These are phyloP conservation scores for Myanophis thanlyinensis DNA, from an alignment of 2,113 vertebrate genomes.

Conservation along the genomic window DNA sequence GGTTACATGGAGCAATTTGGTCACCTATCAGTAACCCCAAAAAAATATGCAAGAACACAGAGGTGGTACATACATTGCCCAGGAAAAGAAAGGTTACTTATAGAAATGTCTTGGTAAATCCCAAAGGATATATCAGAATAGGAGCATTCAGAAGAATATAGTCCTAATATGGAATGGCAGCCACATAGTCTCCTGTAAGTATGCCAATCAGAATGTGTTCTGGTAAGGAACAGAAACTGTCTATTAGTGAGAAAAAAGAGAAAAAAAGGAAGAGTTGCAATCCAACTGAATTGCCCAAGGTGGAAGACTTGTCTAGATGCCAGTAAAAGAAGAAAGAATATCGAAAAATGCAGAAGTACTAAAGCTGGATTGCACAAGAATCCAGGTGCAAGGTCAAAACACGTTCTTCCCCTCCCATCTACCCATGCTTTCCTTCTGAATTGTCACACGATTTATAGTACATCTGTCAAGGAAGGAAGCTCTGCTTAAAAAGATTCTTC, in stretches of 20 bases:
- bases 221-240: neutral
- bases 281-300: neutral
- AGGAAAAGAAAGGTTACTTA: neutral
- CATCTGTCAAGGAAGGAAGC: slow-evolving; percentile 35
- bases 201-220: rapidly evolving
- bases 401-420: neutral
- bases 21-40: rapidly evolving
- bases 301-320: neutral
- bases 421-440: slow-evolving; percentile 16
- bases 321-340: slow-evolving; percentile 10
- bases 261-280: neutral
- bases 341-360: slow-evolving; percentile 17
- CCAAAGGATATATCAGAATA: neutral
- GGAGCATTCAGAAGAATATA: neutral
- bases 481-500: slow-evolving; percentile 36
- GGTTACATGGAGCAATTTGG: rapidly evolving
- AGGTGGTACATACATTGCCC: neutral
- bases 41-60: neutral
- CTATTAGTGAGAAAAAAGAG: neutral
- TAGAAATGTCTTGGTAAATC: slow-evolving; percentile 25
- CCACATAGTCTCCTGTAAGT: rapidly evolving
- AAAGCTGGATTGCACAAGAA: slow-evolving; percentile 7
- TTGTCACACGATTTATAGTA: slow-evolving; percentile 26
- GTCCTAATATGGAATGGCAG: rapidly evolving
- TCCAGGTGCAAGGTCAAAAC: slow-evolving; percentile 34